Base-by-base conservation (phyloP, 1,140 invertebrate genomes). In the Panulirus ornatus region DNA sequence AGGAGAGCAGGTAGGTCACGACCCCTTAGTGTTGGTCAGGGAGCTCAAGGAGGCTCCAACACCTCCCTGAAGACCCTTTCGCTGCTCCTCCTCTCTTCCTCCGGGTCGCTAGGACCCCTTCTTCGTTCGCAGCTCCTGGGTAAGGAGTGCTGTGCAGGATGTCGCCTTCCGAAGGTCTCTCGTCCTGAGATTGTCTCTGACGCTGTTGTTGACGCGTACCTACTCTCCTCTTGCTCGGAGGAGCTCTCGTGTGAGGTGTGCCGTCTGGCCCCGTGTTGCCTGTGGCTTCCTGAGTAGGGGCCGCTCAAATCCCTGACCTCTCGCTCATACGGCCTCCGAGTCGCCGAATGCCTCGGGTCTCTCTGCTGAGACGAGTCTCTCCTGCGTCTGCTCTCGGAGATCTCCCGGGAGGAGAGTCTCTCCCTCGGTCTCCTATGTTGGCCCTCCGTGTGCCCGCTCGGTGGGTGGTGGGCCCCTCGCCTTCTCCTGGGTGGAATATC, bases 231-330 rank as follows among this genome's bases (percentile, higher is more conserved):
- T 38, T 79, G 54, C 27, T 81, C 42, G 16, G 85, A 88, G 1
- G 85, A 81, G 40, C 85, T 88, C 22, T 88, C 85, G 38, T 70
- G 70, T 16, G 54, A 44, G 22, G 75, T 78, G 19, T 27, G 51
- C 66, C 85, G 66, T 34, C 75, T 63, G 14, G 38, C 73, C 1
- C 73, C 34, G 36, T 81, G 85, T 9, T 78, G 85, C 58, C 58
- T 51, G 34, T 79, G 85, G 38, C 75, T 88, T 36, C 85, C 75
- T 79, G 75, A 76, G 75, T 66, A 79, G 3, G 85, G 54, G 54
- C 76, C 47, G 34, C 47, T 42, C 42, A 22, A 40, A 44, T 88
- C 47, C 66, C 85, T 79, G 75, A 16, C 47, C 9, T 88, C 54
- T 22, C 51, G 6, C 51, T 88, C 73, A 44, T 63, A 63, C 2